phyloP scores from a whole-genome alignment of 2,888 invertebrate species.

The Pocota personata region DNA sequence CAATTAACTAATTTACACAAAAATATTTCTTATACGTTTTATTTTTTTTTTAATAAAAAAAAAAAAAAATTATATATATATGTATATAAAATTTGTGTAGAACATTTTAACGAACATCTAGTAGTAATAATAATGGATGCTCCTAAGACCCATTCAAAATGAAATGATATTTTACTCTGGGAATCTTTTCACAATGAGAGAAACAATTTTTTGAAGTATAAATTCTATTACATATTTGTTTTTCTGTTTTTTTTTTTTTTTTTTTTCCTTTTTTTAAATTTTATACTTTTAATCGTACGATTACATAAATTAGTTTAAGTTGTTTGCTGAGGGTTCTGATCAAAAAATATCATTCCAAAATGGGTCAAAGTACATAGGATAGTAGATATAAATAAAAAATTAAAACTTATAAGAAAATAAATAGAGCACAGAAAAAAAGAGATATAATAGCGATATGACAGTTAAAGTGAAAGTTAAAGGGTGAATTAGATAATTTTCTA shows the following conservation, averaged over 20 bases:
- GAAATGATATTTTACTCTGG: slow-evolving; percentile 75
- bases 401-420: slow-evolving; percentile 74
- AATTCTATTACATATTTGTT: not conserved
- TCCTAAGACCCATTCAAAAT: slow-evolving; percentile 75
- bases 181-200: slow-evolving; percentile 8
- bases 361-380: slow-evolving; percentile 78
- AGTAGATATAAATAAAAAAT: slow-evolving; percentile 72
- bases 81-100: slow-evolving; percentile 57
- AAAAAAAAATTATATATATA: slow-evolving; percentile 49
- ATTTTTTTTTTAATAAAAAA: not conserved
- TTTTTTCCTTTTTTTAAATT: too few relatives aligned
- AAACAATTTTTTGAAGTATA: too few relatives aligned
- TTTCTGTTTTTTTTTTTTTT: slow-evolving; percentile 29
- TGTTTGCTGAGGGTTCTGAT: slow-evolving; percentile 77
- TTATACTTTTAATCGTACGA: slow-evolving; percentile 70
- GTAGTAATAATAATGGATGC: slow-evolving; percentile 67
- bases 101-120: slow-evolving; percentile 65
- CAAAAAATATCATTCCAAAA: slow-evolving; percentile 83
- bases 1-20: slow-evolving; percentile 36
- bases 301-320: slow-evolving; percentile 66
- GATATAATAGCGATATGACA: slow-evolving; percentile 58
- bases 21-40: slow-evolving; percentile 23
- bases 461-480: slow-evolving; percentile 6
- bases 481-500: slow-evolving; percentile 24
- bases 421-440: slow-evolving; percentile 73